Conservation (phyloP, 2,888 invertebrate genomes). For the Empis stercorea region DNA sequence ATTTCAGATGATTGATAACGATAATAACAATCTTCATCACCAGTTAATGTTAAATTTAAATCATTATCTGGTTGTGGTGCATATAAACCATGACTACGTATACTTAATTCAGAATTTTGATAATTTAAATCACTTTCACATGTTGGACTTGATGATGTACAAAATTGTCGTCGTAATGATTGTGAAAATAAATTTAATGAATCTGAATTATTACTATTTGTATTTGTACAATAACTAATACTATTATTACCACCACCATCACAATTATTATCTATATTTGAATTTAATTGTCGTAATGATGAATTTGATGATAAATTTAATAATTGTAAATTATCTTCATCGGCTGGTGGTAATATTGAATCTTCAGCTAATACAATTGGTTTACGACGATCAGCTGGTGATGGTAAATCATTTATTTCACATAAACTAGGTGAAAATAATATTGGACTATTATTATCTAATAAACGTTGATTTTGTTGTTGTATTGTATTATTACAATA, state of each 20-base stretch:
- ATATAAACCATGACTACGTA: constrained; percentile 48
- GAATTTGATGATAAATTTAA: not conserved
- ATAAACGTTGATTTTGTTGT: constrained; percentile 5
- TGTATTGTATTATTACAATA: not conserved
- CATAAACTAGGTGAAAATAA: constrained; percentile 22
- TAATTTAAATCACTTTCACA: constrained; percentile 52
- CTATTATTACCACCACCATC: constrained; percentile 7
- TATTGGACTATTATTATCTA: constrained; percentile 16
- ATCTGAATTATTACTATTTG: constrained; percentile 13
- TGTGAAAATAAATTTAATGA: constrained; percentile 17
- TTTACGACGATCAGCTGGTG: constrained; percentile 15
- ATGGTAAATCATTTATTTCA: constrained; percentile 19
- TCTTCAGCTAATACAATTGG: constrained; percentile 12
- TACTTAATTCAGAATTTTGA: constrained; percentile 51
- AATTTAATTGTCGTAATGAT: too few species aligned
- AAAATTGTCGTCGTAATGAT: constrained; percentile 15
- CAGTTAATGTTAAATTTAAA: constrained; percentile 38
- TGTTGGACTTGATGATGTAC: constrained; percentile 29
- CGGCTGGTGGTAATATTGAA: constrained; percentile 6
- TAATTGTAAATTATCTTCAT: not conserved
- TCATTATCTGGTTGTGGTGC: constrained; percentile 46
- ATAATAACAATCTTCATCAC: constrained; percentile 25
- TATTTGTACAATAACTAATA: constrained; percentile 7
- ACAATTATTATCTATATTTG: too few species aligned
- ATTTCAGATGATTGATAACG: constrained; percentile 35